These are phyloP conservation scores for Petromus typicus DNA, from an alignment of 2,113 vertebrate species.

Conservation along the genomic window DNA sequence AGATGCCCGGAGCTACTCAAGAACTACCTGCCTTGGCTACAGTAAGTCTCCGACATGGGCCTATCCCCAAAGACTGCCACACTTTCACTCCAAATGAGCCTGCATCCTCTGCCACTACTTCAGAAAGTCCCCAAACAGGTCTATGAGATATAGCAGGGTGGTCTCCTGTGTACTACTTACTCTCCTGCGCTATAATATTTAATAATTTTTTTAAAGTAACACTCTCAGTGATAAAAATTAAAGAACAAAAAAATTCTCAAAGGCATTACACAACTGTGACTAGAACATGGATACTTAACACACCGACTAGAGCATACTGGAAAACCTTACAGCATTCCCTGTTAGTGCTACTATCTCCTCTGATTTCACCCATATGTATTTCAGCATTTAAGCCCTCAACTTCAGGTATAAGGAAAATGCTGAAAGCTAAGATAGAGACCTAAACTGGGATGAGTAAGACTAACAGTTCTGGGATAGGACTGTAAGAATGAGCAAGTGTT, in stretches of 20 bases:
- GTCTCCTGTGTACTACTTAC: too few species aligned
- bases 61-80: too few species aligned
- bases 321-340: constrained; percentile 34
- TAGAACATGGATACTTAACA: not conserved
- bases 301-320: not conserved
- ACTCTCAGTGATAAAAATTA: not conserved
- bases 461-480: constrained; percentile 1
- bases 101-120: too few species aligned
- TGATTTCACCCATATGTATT: not conserved
- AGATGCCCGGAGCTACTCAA: too few species aligned
- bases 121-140: too few species aligned
- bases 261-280: not conserved
- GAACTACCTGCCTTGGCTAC: too few species aligned
- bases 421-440: constrained; percentile 1
- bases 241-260: constrained; percentile 8
- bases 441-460: constrained; percentile 15
- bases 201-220: constrained; percentile 33
- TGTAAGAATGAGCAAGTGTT: constrained; percentile 9
- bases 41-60: too few species aligned
- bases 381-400: constrained; percentile 40
- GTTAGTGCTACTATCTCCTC: not conserved
- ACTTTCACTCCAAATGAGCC: too few species aligned
- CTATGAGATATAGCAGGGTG: too few species aligned
- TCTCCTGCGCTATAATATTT: too few species aligned
- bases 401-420: constrained; percentile 25